These are phyloP conservation scores for Erebia epiphron DNA, from an alignment of 2,888 invertebrate species.

Conservation along the genomic window DNA sequence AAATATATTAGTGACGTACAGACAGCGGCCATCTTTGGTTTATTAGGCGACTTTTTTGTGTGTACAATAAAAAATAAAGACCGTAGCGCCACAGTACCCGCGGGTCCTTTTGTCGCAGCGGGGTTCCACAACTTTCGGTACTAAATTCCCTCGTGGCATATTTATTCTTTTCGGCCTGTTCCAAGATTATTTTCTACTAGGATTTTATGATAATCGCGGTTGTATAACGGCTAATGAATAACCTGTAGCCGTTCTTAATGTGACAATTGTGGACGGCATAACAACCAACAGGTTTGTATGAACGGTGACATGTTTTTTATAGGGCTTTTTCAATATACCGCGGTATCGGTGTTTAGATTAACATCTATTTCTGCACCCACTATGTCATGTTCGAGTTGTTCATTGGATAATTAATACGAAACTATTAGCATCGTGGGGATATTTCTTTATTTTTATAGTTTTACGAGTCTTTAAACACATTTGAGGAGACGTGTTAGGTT, in stretches of 20 bases:
- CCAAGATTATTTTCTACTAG: conserved; percentile 78
- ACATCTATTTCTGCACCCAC: conserved; percentile 46
- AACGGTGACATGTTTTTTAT: conserved; percentile 48
- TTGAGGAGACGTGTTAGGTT: background rate
- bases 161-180: conserved; percentile 65
- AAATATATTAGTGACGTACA: conserved; percentile 35
- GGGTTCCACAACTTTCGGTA: conserved; percentile 61
- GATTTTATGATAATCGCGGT: conserved; percentile 74
- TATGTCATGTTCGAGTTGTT: conserved; percentile 22
- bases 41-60: conserved; percentile 55
- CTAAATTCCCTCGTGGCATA: conserved; percentile 78
- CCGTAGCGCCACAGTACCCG: conserved; percentile 72
- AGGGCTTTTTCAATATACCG: conserved; percentile 29
- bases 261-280: conserved; percentile 53
- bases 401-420: conserved; percentile 20
- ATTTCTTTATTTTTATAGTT: conserved; percentile 10
- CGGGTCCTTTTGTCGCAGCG: conserved; percentile 72
- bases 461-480: conserved; percentile 1
- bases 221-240: conserved; percentile 75
- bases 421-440: conserved; percentile 10
- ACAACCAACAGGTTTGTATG: conserved; percentile 42
- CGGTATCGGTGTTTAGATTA: conserved; percentile 42
- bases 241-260: conserved; percentile 57
- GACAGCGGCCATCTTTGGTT: conserved; percentile 40
- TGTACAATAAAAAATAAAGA: conserved; percentile 56